Conservation (phyloP, 2,888 invertebrate species). For the Coenonympha arcania region DNA sequence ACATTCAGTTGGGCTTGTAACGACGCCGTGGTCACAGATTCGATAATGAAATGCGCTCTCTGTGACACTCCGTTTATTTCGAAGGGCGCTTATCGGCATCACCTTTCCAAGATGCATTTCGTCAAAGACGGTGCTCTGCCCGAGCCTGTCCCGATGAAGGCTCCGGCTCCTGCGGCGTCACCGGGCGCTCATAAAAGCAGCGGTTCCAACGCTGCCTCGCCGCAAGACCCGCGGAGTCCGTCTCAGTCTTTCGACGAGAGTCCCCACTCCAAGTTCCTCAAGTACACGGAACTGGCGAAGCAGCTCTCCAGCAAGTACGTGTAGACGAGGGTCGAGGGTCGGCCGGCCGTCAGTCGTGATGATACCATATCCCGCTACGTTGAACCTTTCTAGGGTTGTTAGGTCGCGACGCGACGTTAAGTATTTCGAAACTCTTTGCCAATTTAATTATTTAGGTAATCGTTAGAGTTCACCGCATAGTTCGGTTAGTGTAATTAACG, state of each 20-base stretch:
- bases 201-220: constrained; percentile 62
- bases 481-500: constrained; percentile 72
- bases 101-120: constrained; percentile 95
- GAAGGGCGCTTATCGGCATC: constrained; percentile 97
- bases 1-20: constrained; percentile 97
- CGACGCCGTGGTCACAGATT: constrained; percentile 90
- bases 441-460: constrained; percentile 73
- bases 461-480: constrained; percentile 70
- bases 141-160: constrained; percentile 79
- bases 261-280: constrained; percentile 97
- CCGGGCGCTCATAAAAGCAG: constrained; percentile 63
- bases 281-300: constrained; percentile 98
- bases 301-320: constrained; percentile 98
- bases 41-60: constrained; percentile 94
- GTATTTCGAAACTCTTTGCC: constrained; percentile 75
- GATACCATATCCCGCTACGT: constrained; percentile 85
- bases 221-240: constrained; percentile 75
- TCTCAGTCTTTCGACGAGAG: constrained; percentile 86
- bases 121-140: constrained; percentile 92
- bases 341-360: constrained; percentile 76
- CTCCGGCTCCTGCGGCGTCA: constrained; percentile 60
- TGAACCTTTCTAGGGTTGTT: constrained; percentile 64
- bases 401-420: constrained; percentile 71
- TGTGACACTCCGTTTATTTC: constrained; percentile 97
- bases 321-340: constrained; percentile 73